Percentiles rank a stretch among this genome's conserved stretches.
Conservation (phyloP, 1,140 invertebrate species). For the Glossosoma conforme region DNA sequence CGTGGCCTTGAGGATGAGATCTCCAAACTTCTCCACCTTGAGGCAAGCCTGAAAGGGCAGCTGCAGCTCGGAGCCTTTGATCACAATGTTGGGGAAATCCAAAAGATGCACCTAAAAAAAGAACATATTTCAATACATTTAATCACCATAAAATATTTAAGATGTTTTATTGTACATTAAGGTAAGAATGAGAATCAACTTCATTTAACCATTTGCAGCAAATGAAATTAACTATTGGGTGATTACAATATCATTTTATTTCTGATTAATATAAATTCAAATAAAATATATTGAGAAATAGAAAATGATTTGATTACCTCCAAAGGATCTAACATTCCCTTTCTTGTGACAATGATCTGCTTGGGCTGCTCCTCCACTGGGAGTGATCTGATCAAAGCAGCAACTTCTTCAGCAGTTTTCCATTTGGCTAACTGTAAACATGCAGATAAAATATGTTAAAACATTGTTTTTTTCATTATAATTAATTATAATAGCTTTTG, state of each 20-base stretch:
- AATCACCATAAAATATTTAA: background rate
- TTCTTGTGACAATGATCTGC: conserved; percentile 99
- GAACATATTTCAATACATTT: conserved; percentile 6
- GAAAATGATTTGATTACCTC: conserved; percentile 52
- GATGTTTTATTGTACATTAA: no score
- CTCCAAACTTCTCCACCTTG: conserved; percentile 99
- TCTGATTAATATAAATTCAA: no score
- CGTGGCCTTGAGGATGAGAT: conserved; percentile 97
- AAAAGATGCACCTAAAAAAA: conserved; percentile 79
- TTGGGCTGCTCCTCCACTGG: conserved; percentile 99
- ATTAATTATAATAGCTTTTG: background rate
- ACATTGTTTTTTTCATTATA: no score
- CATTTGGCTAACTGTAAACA: conserved; percentile 93
- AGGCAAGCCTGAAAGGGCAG: conserved; percentile 98
- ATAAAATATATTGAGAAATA: background rate
- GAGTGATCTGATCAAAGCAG: conserved; percentile 95
- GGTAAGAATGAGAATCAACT: no score
- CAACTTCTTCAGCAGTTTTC: conserved; percentile 99
- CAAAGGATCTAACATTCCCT: conserved; percentile 98
- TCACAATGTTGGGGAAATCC: conserved; percentile 99
- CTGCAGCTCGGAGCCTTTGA: conserved; percentile 98
- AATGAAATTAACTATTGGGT: no score
- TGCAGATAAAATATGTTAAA: no score
- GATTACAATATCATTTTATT: no score
- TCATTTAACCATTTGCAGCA: background rate